Conservation (phyloP, 2,113 vertebrate species). For the Plectropomus leopardus region DNA sequence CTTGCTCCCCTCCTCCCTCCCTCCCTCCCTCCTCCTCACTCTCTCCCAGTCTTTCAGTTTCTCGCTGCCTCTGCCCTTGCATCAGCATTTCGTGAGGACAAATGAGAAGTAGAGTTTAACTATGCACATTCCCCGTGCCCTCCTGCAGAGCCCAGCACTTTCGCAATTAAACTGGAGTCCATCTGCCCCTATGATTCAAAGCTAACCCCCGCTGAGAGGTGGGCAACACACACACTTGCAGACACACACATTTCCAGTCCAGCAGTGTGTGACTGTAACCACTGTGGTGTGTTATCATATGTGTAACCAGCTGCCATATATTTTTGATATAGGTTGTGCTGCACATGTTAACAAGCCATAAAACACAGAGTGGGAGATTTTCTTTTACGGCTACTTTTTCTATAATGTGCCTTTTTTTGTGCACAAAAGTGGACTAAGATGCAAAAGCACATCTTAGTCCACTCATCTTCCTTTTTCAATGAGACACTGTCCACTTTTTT, state of each 20-base stretch:
- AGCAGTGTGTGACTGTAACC: slow-evolving; percentile 26
- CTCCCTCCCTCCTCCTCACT: background rate
- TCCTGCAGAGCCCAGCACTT: slow-evolving; percentile 82
- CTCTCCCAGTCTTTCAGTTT: slow-evolving; percentile 37
- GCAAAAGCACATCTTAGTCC: background rate
- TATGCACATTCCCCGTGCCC: slow-evolving; percentile 77
- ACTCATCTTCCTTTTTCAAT: background rate
- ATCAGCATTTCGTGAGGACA: slow-evolving; percentile 84
- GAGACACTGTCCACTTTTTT: background rate
- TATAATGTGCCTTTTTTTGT: too few relatives aligned
- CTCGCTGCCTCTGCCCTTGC: slow-evolving; percentile 77
- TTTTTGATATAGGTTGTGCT: slow-evolving; percentile 8
- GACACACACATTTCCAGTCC: slow-evolving; percentile 11
- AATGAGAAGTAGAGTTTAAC: slow-evolving; percentile 82
- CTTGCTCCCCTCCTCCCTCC: background rate
- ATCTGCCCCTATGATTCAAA: slow-evolving; percentile 66
- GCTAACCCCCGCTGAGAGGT: slow-evolving; percentile 39
- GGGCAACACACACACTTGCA: background rate
- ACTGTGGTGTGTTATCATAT: slow-evolving; percentile 12
- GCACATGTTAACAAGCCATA: slow-evolving; percentile 14
- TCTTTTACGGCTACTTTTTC: too few relatives aligned
- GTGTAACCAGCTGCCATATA: slow-evolving; percentile 25
- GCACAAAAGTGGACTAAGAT: background rate
- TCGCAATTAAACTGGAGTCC: slow-evolving; percentile 80
- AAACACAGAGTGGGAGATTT: background rate